phyloP scores from a whole-genome alignment of 2,888 invertebrate species.

The Scaptomyza polygonia region DNA sequence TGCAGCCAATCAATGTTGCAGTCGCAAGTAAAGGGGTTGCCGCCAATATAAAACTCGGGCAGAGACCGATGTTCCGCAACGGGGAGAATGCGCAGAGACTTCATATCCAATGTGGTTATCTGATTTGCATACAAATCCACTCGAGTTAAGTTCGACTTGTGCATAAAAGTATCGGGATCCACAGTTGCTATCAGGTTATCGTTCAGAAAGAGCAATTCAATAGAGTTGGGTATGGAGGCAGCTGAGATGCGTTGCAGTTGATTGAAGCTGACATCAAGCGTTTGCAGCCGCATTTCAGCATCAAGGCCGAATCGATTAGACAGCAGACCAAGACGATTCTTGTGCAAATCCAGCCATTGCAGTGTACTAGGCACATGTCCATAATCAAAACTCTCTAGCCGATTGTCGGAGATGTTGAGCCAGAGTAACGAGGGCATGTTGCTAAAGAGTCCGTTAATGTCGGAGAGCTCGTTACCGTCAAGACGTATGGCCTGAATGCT shows the following conservation, averaged over 20 bases:
- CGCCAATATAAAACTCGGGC: slow-evolving; percentile 96
- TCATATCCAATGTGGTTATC: slow-evolving; percentile 94
- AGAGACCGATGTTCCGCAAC: slow-evolving; percentile 90
- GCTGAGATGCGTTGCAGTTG: slow-evolving; percentile 91
- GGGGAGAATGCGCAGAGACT: slow-evolving; percentile 92
- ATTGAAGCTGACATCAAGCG: slow-evolving; percentile 96
- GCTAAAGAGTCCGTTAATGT: slow-evolving; percentile 93
- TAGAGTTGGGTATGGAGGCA: slow-evolving; percentile 91
- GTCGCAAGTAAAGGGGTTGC: slow-evolving; percentile 97
- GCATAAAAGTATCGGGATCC: slow-evolving; percentile 94
- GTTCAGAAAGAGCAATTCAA: slow-evolving; percentile 94
- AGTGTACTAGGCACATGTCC: slow-evolving; percentile 91
- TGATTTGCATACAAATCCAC: slow-evolving; percentile 97
- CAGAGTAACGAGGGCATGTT: slow-evolving; percentile 93
- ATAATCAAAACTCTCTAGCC: slow-evolving; percentile 95
- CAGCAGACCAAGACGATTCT: slow-evolving; percentile 92
- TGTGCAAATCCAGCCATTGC: slow-evolving; percentile 95
- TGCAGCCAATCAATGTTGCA: slow-evolving; percentile 98
- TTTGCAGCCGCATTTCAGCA: slow-evolving; percentile 89
- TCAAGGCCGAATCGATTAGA: slow-evolving; percentile 90
- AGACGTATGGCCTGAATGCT: slow-evolving; percentile 94
- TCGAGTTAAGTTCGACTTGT: slow-evolving; percentile 94
- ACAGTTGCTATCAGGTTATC: slow-evolving; percentile 94
- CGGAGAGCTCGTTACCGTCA: slow-evolving; percentile 92
- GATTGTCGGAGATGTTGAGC: slow-evolving; percentile 96